Percentiles rank a stretch among this genome's conserved stretches.
phyloP scores from a whole-genome alignment of 2,113 vertebrate species.

The Rutilus rutilus region DNA sequence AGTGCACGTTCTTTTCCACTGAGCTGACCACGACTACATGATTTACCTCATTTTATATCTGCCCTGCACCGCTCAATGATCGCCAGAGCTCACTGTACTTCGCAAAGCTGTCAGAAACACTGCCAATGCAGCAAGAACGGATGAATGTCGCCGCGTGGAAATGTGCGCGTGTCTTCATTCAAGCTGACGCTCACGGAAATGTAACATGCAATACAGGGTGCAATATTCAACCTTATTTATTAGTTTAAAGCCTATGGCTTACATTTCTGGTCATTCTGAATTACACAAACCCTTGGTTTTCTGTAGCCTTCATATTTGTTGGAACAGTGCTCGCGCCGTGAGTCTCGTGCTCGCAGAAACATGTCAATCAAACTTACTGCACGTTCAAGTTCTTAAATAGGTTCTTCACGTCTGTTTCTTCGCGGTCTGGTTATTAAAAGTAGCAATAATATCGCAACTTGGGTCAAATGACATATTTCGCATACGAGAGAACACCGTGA shows the following conservation, averaged over 20 bases:
- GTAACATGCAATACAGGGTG: neutral
- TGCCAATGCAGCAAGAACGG: conserved; percentile 75
- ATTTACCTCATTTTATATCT: neutral
- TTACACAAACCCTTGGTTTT: neutral
- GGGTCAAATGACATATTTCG: neutral
- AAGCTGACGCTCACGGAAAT: conserved; percentile 17
- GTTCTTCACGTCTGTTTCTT: neutral
- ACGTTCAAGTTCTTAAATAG: conserved; percentile 14
- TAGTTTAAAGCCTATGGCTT: neutral
- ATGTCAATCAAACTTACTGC: conserved; percentile 36
- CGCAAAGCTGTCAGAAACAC: conserved; percentile 72
- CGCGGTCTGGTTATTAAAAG: neutral
- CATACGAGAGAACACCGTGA: neutral
- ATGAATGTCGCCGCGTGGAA: conserved; percentile 57
- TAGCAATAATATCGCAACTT: neutral
- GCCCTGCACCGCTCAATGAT: neutral
- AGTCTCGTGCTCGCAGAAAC: neutral
- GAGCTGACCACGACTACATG: neutral
- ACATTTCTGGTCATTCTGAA: neutral
- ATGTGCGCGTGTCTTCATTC: conserved; percentile 48
- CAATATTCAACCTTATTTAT: neutral
- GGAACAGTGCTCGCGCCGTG: neutral
- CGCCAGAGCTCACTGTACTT: conserved; percentile 56
- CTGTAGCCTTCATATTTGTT: neutral
- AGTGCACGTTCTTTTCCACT: neutral